phyloP scores from a whole-genome alignment of 1,140 invertebrate genomes.

The Pseudomyrmex flavicornis region DNA sequence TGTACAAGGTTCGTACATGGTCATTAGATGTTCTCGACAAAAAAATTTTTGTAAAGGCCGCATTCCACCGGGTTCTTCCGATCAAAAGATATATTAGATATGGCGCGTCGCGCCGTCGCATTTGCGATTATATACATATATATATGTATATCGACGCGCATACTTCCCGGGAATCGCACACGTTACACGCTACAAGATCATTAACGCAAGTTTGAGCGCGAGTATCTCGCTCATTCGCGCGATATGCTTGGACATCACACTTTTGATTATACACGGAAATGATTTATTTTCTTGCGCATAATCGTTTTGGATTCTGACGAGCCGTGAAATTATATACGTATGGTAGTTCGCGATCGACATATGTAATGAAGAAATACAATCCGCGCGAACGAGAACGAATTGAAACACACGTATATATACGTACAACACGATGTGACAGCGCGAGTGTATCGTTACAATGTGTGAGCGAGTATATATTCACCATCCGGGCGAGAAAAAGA shows the following conservation, averaged over 20 bases:
- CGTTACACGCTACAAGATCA: neutral
- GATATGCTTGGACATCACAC: too few species aligned
- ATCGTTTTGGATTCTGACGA: too few species aligned
- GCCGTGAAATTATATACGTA: too few species aligned
- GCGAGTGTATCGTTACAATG: too few species aligned
- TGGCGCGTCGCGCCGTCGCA: neutral
- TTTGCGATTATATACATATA: neutral
- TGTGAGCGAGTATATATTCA: neutral
- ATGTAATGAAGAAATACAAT: too few species aligned
- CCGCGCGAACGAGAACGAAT: too few species aligned
- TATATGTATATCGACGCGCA: neutral
- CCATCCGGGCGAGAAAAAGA: neutral
- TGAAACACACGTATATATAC: too few species aligned
- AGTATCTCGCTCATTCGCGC: neutral
- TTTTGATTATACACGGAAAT: too few species aligned
- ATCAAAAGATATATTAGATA: conserved; percentile 36
- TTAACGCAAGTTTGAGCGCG: conserved; percentile 10
- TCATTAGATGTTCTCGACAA: conserved; percentile 30
- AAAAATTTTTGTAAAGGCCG: conserved; percentile 24
- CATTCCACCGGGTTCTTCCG: conserved; percentile 28
- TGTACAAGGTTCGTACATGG: neutral
- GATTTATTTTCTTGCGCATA: too few species aligned
- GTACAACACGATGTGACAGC: too few species aligned
- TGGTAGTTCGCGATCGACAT: too few species aligned
- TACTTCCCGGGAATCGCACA: conserved; percentile 14